phyloP scores from a whole-genome alignment of 2,113 vertebrate species.

The Phoxinus phoxinus region DNA sequence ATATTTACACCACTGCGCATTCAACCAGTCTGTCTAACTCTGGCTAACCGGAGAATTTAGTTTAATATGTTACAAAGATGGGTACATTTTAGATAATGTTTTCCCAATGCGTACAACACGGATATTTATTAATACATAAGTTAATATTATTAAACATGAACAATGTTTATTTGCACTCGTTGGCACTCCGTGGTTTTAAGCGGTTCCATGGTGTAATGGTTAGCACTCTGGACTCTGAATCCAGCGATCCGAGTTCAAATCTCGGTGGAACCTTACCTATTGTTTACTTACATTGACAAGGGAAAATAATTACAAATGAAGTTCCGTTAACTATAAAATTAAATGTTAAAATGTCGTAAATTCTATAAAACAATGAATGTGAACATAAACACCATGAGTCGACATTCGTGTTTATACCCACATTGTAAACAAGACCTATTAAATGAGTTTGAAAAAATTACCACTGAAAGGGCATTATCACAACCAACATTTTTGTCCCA shows the following conservation, averaged over 20 bases:
- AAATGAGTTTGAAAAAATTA: too few species aligned
- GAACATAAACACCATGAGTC: too few species aligned
- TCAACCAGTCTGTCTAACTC: not conserved
- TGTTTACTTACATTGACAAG: not conserved
- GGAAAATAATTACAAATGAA: not conserved
- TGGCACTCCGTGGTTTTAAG: fast-evolving
- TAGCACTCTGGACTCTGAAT: slow-evolving; percentile 97
- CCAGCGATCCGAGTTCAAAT: slow-evolving; percentile 96
- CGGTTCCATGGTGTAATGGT: slow-evolving; percentile 79
- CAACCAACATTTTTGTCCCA: too few species aligned
- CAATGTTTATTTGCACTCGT: fast-evolving
- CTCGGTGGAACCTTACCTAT: slow-evolving; percentile 81
- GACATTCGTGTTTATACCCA: too few species aligned
- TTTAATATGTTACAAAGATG: not conserved
- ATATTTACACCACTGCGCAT: too few species aligned
- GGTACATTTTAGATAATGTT: fast-evolving
- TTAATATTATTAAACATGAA: too few species aligned
- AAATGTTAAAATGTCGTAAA: too few species aligned
- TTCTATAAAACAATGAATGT: too few species aligned
- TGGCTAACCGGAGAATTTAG: not conserved
- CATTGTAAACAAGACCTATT: too few species aligned
- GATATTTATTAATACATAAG: too few species aligned
- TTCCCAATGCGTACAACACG: not conserved
- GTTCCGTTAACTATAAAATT: too few species aligned
- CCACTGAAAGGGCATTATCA: too few species aligned